Conservation (phyloP, 2,113 vertebrate genomes). For the Mirounga angustirostris region DNA sequence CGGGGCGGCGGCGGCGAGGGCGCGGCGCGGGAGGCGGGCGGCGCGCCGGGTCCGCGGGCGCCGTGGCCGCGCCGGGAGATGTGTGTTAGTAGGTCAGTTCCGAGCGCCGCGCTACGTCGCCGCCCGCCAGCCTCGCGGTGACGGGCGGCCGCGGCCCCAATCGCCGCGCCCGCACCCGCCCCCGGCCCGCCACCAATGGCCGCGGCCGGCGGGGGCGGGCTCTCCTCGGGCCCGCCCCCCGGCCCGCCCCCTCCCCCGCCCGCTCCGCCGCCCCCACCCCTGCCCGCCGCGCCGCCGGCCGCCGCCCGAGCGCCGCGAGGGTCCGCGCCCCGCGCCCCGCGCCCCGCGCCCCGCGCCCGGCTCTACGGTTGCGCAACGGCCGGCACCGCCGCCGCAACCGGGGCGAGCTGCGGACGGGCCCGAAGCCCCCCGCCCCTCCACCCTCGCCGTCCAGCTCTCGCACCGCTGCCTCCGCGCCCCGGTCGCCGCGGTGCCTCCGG, state of each 20-base stretch:
- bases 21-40: constrained; percentile 65
- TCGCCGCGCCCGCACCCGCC: too few species aligned
- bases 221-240: too few species aligned
- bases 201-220: too few species aligned
- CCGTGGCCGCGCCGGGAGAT: too few species aligned
- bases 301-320: not conserved
- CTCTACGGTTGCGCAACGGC: constrained; percentile 74
- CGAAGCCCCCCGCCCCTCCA: accelerated
- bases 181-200: too few species aligned
- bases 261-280: too few species aligned
- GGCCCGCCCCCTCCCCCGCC: too few species aligned
- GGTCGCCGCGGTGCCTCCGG: not conserved
- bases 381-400: not conserved
- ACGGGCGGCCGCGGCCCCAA: too few species aligned
- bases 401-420: not conserved
- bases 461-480: not conserved
- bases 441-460: not conserved
- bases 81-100: too few species aligned
- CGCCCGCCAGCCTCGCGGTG: too few species aligned
- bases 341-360: not conserved
- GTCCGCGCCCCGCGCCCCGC: not conserved
- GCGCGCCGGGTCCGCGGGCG: constrained; percentile 81
- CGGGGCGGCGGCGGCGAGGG: constrained; percentile 45
- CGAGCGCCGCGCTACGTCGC: too few species aligned
- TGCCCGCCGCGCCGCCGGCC: too few species aligned